Base-by-base conservation (phyloP, 2,113 vertebrate species). In the Periophthalmodon schlosseri region DNA sequence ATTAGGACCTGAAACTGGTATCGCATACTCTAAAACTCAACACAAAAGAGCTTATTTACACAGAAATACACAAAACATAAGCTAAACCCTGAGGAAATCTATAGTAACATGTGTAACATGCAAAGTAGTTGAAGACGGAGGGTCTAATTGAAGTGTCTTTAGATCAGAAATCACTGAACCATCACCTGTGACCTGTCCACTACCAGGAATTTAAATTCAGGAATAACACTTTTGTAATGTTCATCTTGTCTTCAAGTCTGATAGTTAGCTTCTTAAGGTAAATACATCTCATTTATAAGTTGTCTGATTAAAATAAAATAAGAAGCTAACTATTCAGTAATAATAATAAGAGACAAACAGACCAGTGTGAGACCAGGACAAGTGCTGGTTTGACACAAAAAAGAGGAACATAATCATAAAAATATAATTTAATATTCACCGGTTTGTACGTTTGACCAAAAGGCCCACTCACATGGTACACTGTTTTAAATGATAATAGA, bases 111-210 rank as follows among this genome's bases (percentile, higher is more conserved):
- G n/a, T 56, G 4, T 10, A 56, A 56, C 52, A 56, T 56, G 52
- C 52, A 56, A 56, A 56, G 36, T 44, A 9, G 9, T 44, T 10
- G 39, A 44, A 44, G 39, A 44, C 8, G 9, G 9, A 21, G n/a
- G 52, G n/a, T n/a, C 89, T 89, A 93, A 88, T 78, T 89, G 87
- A 85, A 80, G 73, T 52, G 86, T 92, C 91, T 93, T 83, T 70
- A 73, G 65, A 80, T 78, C 68, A 61, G 68, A 74, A 58, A 69
- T 69, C 28, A 85, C 76, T 80, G 0, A 67, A 77, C 24, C n/a
- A 18, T 71, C 58, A 75, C 75, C 72, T 80, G 71, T 74, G 83
- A 75, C 75, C 72, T 80, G 71, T 74, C 84, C 64, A 72, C 76
- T 79, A 83, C 74, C 78, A 88, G 39, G 49, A 52, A 5, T 5